Evolutionary conservation across 2,113 vertebrate genomes (phyloP), one percentile per base, ranked within the genome.

Genomic region (Callionymus lyra): DNA sequence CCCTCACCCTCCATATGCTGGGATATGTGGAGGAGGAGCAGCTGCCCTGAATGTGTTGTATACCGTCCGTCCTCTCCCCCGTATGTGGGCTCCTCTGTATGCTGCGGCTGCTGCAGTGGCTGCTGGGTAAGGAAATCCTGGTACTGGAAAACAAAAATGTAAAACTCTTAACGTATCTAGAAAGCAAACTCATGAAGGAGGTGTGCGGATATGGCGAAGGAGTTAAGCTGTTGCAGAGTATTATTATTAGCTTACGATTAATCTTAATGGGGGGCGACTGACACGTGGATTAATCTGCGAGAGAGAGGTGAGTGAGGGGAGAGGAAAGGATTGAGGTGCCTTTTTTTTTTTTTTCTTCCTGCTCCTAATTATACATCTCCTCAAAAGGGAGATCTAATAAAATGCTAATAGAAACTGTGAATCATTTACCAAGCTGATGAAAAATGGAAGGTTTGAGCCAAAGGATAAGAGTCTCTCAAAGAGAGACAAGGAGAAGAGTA

Each of bases 31-130:
- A 1, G 92, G 90, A 10, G 93, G 93, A 0, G 92, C 91, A 0
- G 91, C 92, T 1, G 93, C 91, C 36, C 93, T 84, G 62, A 97
- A 94, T 4, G 93, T 90, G 80, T 97, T 97, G 84, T 94, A 97
- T 49, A 97, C 90, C 0, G 92, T 91, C 66, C 92, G 88, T 35
- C 93, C 93, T 59, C 91, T 84, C 61, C 93, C 93, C 73, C 93
- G 77, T 82, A 93, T 87, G 46, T 97, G 92, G 9, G 91, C 89
- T 57, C 91, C 93, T 89, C 93, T 85, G 84, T 95, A 97, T 0
- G 93, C 41, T 16, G 41, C 41, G 10, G 92, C 92, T 6, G 93
- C 91, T 2, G 75, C 59, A 70, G 87, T 93, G 10, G 92, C 90
- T 16, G 93, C 89, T 71, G 93, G 90, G 80, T 93, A 89, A 12